Evolutionary conservation across 2,797 vertebrate genomes (phyloP).

Genomic region (Halcyon chelicuti): DNA sequence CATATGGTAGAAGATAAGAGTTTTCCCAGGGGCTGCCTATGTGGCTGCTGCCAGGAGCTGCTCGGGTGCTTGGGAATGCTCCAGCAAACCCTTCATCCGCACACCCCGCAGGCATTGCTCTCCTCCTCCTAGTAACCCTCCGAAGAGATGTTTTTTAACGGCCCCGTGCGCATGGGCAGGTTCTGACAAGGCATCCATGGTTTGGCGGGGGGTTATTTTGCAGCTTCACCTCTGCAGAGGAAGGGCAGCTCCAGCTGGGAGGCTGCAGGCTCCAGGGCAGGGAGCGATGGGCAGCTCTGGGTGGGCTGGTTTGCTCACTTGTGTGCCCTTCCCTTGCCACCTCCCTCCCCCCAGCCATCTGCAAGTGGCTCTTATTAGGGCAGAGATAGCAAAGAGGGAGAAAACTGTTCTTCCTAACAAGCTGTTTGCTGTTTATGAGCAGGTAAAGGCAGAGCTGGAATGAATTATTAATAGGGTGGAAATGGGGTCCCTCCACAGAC

Average conservation of each 20-base stretch:
- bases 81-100: not conserved
- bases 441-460: slow-evolving; percentile 81
- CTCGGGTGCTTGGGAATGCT: not conserved
- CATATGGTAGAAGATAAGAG: not conserved
- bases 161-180: not conserved
- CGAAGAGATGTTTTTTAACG: not conserved
- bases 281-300: not conserved
- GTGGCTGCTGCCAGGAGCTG: accelerated
- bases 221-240: not conserved
- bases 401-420: slow-evolving; percentile 72
- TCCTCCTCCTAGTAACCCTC: not conserved
- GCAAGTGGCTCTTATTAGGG: slow-evolving; percentile 1
- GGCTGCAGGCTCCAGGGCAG: not conserved
- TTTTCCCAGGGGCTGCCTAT: not conserved
- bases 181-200: not conserved
- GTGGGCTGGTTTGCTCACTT: not conserved
- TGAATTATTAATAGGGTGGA: slow-evolving; percentile 87
- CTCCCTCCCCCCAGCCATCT: not conserved
- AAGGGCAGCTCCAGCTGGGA: not conserved
- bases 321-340: not conserved
- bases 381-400: slow-evolving; percentile 15
- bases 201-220: accelerated
- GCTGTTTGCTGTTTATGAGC: slow-evolving; percentile 84
- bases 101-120: not conserved
- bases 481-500: slow-evolving; percentile 77